A percentile compares a stretch with the other conserved stretches of the same genome.
Evolutionary conservation across 1,140 invertebrate genomes (phyloP).

Genomic region (Drosophila bifasciata): DNA sequence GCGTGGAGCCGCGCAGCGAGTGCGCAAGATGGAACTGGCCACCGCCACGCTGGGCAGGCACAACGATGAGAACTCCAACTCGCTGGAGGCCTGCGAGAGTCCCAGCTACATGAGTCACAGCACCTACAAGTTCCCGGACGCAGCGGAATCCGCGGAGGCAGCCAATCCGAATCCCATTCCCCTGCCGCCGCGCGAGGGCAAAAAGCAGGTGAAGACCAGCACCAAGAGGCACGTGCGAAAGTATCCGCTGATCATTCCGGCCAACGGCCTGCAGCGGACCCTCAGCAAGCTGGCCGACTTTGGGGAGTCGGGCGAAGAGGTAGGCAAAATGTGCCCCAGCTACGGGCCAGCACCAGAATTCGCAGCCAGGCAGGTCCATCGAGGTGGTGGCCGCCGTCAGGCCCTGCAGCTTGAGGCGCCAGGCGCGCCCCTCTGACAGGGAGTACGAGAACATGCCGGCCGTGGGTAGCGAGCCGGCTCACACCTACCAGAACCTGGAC

Average conservation of each 20-base stretch:
- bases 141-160: slow-evolving; percentile 6
- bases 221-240: slow-evolving; percentile 92
- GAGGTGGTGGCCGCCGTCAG: slow-evolving; percentile 68
- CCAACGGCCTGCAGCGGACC: slow-evolving; percentile 86
- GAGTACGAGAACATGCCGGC: slow-evolving; percentile 70
- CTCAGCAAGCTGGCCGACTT: slow-evolving; percentile 86
- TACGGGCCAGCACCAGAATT: slow-evolving; percentile 11
- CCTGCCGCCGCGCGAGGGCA: slow-evolving; percentile 92
- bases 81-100: slow-evolving; percentile 73
- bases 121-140: slow-evolving; percentile 73
- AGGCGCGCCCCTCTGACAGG: slow-evolving; percentile 36
- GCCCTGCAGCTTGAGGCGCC: slow-evolving; percentile 38
- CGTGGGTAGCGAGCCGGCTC: slow-evolving; percentile 19
- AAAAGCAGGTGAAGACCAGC: slow-evolving; percentile 87
- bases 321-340: not conserved
- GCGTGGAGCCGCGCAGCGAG: slow-evolving; percentile 64
- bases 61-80: slow-evolving; percentile 61
- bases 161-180: slow-evolving; percentile 89
- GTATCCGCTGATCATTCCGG: slow-evolving; percentile 94
- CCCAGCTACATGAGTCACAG: slow-evolving; percentile 77
- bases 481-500: slow-evolving; percentile 80
- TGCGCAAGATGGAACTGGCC: slow-evolving; percentile 51
- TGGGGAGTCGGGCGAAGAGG: slow-evolving; percentile 28
- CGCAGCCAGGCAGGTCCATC: slow-evolving; percentile 36
- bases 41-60: slow-evolving; percentile 19